Percentiles rank a stretch among this genome's conserved stretches.
Evolutionary conservation across 2,888 invertebrate genomes (phyloP).

Genomic region (Phorcus lineatus): DNA sequence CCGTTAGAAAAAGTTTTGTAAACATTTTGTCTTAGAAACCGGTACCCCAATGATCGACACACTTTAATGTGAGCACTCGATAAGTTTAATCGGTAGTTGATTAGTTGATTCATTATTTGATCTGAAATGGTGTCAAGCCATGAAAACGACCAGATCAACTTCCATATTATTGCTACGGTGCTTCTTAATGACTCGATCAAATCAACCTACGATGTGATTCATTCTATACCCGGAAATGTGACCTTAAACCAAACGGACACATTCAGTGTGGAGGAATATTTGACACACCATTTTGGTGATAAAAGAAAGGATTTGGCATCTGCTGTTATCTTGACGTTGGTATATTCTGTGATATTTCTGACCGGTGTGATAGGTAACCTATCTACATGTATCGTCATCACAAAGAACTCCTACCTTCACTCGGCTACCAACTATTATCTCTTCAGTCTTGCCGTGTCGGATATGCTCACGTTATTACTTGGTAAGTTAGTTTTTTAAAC

Average conservation of each 20-base stretch:
- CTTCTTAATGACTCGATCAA: neutral
- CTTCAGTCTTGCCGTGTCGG: constrained; percentile 90
- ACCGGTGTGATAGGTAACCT: constrained; percentile 89
- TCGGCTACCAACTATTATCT: constrained; percentile 94
- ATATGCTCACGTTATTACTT: constrained; percentile 85
- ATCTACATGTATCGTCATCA: constrained; percentile 88
- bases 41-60: neutral
- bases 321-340: constrained; percentile 24
- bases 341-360: constrained; percentile 38
- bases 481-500: constrained; percentile 76
- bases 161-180: constrained; percentile 1
- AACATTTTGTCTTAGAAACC: neutral
- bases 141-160: neutral
- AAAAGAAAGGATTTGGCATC: constrained; percentile 29
- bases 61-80: too few relatives aligned
- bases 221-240: neutral
- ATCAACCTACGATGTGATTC: neutral
- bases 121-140: constrained; percentile 12
- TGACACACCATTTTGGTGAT: constrained; percentile 25
- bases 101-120: neutral
- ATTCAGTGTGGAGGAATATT: constrained; percentile 18
- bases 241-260: neutral
- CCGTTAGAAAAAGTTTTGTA: too few relatives aligned
- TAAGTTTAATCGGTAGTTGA: neutral
- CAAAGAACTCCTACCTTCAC: constrained; percentile 86